Conservation (phyloP, 2,113 vertebrate genomes). For the Varanus komodoensis region DNA sequence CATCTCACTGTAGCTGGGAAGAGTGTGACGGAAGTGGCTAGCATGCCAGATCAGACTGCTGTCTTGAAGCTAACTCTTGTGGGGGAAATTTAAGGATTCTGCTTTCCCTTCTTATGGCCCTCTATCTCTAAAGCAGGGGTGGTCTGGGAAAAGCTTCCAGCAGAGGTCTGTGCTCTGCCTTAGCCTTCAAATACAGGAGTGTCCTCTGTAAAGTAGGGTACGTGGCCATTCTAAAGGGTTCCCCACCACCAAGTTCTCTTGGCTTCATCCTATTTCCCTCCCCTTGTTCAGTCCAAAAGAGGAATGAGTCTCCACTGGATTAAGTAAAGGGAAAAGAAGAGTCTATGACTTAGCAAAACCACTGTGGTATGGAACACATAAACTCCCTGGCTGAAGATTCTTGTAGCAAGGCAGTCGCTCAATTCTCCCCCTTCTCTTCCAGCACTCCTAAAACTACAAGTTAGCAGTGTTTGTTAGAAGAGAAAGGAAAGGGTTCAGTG, state of each 20-base stretch:
- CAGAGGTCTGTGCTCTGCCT: background rate
- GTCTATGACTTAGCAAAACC: background rate
- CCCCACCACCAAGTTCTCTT: background rate
- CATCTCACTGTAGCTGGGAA: no score
- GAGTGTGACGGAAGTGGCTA: no score
- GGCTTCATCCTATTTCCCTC: background rate
- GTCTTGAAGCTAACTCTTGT: background rate
- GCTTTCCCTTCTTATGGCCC: background rate
- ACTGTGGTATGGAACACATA: background rate
- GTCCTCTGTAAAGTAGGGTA: background rate
- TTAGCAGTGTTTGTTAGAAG: background rate
- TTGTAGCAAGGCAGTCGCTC: background rate
- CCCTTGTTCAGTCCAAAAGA: background rate
- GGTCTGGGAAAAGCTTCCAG: background rate
- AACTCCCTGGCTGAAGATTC: no score
- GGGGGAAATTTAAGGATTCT: background rate
- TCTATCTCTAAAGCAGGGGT: background rate
- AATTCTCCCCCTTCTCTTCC: background rate
- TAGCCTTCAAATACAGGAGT: background rate
- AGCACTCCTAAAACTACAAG: no score
- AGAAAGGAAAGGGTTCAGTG: background rate
- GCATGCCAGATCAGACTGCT: no score
- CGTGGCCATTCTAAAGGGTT: no score
- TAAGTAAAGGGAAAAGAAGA: background rate
- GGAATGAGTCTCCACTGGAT: background rate